Percentiles rank a stretch among this genome's conserved stretches.
These are phyloP conservation scores for Polydrusus cervinus DNA, from an alignment of 2,888 invertebrate species.

Conservation along the genomic window DNA sequence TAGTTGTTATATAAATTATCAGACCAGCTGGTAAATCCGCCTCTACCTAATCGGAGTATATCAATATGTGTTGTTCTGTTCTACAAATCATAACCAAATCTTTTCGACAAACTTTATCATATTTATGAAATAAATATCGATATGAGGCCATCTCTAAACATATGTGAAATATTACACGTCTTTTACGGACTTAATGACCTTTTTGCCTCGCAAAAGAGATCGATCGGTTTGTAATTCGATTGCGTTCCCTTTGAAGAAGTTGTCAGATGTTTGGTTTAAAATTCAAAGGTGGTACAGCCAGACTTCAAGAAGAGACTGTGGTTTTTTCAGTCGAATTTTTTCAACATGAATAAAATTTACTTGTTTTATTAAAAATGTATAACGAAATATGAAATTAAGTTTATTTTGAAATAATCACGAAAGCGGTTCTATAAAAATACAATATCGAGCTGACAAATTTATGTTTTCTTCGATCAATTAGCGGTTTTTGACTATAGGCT, in stretches of 20 bases:
- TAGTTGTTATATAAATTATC: too few species aligned
- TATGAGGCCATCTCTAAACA: constrained; percentile 2
- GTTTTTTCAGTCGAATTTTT: constrained; percentile 12
- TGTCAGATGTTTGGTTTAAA: constrained; percentile 35
- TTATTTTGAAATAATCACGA: too few species aligned
- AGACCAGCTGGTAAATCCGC: too few species aligned
- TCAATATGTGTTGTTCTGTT: too few species aligned
- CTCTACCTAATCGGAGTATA: too few species aligned
- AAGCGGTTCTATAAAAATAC: neutral
- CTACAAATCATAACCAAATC: too few species aligned
- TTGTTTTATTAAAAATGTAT: neutral
- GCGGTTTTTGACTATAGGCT: too few species aligned
- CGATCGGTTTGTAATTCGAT: constrained; percentile 45
- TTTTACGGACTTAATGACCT: constrained; percentile 47
- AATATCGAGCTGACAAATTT: neutral
- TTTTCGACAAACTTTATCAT: too few species aligned
- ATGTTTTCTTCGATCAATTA: too few species aligned
- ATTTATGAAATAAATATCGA: too few species aligned
- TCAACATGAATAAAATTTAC: constrained; percentile 7
- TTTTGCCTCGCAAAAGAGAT: constrained; percentile 40
- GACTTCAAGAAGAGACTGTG: neutral
- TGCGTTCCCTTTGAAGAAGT: constrained; percentile 37
- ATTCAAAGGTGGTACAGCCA: constrained; percentile 24
- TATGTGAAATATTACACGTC: constrained; percentile 52
- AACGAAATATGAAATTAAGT: neutral